phyloP scores from a whole-genome alignment of 1,140 invertebrate species.

The Manduca sexta region DNA sequence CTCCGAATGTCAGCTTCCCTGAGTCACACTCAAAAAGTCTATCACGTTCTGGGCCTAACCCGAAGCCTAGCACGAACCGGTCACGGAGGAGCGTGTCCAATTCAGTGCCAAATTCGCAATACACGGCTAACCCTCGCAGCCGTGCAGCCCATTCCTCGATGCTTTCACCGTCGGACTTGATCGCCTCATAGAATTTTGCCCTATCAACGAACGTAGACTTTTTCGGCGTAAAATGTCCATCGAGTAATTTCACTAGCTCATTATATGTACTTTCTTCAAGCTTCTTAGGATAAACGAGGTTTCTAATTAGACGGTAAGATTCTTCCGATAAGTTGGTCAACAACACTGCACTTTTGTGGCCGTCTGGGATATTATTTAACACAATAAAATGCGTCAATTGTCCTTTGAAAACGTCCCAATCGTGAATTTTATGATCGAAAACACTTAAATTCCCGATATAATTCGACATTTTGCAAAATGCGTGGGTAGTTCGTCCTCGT shows the following conservation, averaged over 20 bases:
- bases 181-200: conserved; percentile 15
- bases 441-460: no score
- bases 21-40: neutral
- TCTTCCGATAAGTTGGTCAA: no score
- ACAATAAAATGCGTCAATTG: no score
- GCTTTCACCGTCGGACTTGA: conserved; percentile 4
- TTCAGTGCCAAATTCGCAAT: conserved; percentile 15
- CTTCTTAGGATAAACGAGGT: no score
- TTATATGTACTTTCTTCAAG: neutral
- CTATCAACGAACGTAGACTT: conserved; percentile 14
- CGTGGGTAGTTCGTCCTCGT: no score
- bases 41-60: neutral
- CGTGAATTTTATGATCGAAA: no score
- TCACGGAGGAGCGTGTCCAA: conserved; percentile 15
- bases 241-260: conserved; percentile 11
- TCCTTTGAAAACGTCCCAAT: no score
- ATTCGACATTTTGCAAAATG: no score
- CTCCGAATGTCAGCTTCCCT: neutral
- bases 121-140: conserved; percentile 12
- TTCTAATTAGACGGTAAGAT: no score
- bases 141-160: conserved; percentile 21
- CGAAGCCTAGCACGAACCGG: neutral
- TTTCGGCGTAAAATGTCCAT: conserved; percentile 20
- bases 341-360: no score
- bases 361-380: no score